Base-by-base conservation (phyloP, 2,888 invertebrate genomes). In the Sialis lutaria region DNA sequence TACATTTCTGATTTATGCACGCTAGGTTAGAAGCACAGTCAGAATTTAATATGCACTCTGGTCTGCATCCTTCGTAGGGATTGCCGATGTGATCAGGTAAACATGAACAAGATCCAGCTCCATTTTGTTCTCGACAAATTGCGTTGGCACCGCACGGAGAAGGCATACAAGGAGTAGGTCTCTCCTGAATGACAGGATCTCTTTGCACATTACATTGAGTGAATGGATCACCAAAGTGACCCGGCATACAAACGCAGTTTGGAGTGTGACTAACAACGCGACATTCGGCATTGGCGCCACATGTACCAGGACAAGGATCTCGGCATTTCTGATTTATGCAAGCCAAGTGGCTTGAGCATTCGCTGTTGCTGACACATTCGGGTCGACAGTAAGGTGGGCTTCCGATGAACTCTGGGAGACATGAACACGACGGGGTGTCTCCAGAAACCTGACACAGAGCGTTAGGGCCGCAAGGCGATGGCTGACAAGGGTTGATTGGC, bases 61-160 rank as follows among this genome's bases (percentile, higher is more conserved):
- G 84, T 42, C 79, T 72, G 61, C 84, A 84, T 22, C 79, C 79
- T 64, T 80, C 80, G 54, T 82, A 81, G 33, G 86, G 85, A 61
- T 83, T 80, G 46, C 86, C 87, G 53, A 77, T 77, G 59, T 79
- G 84, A 13, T 77, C 80, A 43, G 77, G 71, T 42, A 74, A 66
- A 56, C 85, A 85, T 49, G 72, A 69, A 56, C 85, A 85, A 2
- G 79, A 70, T 32, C 79, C 81, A 5, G 75, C 75, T 48, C 72
- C 72, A 55, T 77, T 76, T 57, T 73, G 72, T 61, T 77, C 76
- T 54, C 68, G 68, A 56, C 82, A 83, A 53, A 72, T 64, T 6
- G 82, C 78, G 56, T 81, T 80, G 1, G 77, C 61, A 6, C 82
- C 82, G 55, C 82, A 82, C 30, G 80, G 79, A 6, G 77, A 77